phyloP scores from a whole-genome alignment of 2,113 vertebrate genomes.

The Cercopithecus mona region DNA sequence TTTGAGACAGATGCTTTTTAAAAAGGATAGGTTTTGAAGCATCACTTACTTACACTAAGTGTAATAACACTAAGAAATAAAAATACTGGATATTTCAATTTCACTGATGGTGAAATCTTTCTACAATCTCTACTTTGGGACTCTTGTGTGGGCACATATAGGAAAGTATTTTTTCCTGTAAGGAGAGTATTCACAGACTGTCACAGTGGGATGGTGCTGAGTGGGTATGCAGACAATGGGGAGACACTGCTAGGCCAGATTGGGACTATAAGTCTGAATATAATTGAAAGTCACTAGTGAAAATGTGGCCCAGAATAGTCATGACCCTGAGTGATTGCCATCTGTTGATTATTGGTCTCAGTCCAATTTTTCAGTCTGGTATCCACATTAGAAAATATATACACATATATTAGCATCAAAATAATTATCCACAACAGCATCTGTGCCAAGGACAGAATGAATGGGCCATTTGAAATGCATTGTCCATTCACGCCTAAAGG shows the following conservation, averaged over 20 bases:
- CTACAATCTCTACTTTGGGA: neutral
- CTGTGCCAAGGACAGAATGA: conserved; percentile 67
- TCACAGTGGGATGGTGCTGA: neutral
- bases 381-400: conserved; percentile 67
- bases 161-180: neutral
- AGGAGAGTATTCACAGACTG: neutral
- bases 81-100: neutral
- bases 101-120: neutral
- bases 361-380: conserved; percentile 67
- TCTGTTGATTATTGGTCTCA: conserved; percentile 75
- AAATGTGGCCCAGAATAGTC: conserved; percentile 48
- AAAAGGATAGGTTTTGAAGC: neutral
- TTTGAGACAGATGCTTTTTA: neutral
- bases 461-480: conserved; percentile 55
- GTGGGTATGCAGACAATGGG: neutral
- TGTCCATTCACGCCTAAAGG: conserved; percentile 68
- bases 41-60: neutral
- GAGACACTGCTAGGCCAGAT: neutral
- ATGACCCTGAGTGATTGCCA: conserved; percentile 70
- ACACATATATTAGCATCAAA: conserved; percentile 70
- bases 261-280: neutral
- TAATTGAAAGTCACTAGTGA: conserved; percentile 24
- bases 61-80: neutral
- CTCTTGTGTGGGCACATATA: rapidly evolving
- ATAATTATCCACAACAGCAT: conserved; percentile 71